phyloP scores from a whole-genome alignment of 1,140 invertebrate species.

The Dendroctonus ponderosae region DNA sequence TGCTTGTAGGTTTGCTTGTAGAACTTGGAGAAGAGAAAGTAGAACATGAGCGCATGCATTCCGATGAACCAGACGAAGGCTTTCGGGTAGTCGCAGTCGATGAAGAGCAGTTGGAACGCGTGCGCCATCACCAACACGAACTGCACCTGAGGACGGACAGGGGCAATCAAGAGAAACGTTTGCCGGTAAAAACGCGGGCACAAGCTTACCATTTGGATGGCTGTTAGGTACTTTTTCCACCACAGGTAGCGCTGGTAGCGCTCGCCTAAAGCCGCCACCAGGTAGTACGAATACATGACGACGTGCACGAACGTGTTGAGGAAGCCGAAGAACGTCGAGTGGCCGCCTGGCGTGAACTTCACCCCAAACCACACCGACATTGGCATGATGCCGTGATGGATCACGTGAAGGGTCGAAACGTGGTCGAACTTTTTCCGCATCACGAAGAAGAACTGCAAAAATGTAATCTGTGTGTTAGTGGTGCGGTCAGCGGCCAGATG shows the following conservation, averaged over 20 bases:
- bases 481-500: too few species aligned
- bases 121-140: slow-evolving; percentile 79
- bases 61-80: slow-evolving; percentile 85
- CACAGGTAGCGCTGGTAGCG: slow-evolving; percentile 79
- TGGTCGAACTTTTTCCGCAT: slow-evolving; percentile 90
- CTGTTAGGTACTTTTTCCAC: slow-evolving; percentile 92
- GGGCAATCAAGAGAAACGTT: too few species aligned
- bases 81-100: slow-evolving; percentile 81
- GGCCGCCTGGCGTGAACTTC: slow-evolving; percentile 86
- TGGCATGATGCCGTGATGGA: slow-evolving; percentile 96
- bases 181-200: too few species aligned
- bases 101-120: slow-evolving; percentile 80
- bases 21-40: slow-evolving; percentile 90
- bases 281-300: slow-evolving; percentile 86
- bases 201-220: slow-evolving; percentile 73
- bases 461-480: background rate
- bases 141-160: slow-evolving; percentile 62
- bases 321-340: slow-evolving; percentile 79
- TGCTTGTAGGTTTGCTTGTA: slow-evolving; percentile 78
- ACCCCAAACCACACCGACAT: slow-evolving; percentile 96
- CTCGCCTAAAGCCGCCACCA: slow-evolving; percentile 82
- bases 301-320: slow-evolving; percentile 86
- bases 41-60: slow-evolving; percentile 88
- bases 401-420: slow-evolving; percentile 89
- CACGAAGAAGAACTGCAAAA: slow-evolving; percentile 85